phyloP scores from a whole-genome alignment of 2,888 invertebrate species.

The Protula sp. region DNA sequence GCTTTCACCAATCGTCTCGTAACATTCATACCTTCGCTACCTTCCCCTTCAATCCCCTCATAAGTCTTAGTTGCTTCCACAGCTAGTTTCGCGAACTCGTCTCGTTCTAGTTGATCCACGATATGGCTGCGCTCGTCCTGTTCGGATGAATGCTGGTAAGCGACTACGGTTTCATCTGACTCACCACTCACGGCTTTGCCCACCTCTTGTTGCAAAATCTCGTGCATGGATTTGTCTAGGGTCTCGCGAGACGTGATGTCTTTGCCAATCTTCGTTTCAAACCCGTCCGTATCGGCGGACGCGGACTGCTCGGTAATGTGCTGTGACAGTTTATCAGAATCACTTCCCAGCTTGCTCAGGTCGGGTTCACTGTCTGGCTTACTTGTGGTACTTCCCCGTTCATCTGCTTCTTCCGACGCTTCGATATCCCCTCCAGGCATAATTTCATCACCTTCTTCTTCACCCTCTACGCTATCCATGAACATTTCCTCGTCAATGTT shows the following conservation, averaged over 20 bases:
- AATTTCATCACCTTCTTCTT: not conserved
- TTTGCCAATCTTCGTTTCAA: not conserved
- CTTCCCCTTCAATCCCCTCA: not conserved
- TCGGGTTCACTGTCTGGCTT: not conserved
- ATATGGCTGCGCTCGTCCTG: not conserved
- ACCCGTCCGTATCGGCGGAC: not conserved
- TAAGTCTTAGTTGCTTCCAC: not conserved
- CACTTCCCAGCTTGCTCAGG: not conserved
- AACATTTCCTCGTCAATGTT: not conserved
- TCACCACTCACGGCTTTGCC: no score
- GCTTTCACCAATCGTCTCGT: constrained; percentile 26
- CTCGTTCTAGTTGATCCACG: not conserved
- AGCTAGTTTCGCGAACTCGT: not conserved
- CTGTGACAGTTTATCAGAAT: not conserved
- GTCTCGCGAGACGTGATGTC: not conserved
- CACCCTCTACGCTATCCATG: not conserved
- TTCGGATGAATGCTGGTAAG: not conserved
- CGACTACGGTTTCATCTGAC: not conserved
- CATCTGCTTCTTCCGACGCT: no score
- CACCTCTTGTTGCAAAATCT: no score
- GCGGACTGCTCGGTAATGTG: not conserved
- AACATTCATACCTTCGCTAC: not conserved
- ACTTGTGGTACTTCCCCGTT: no score
- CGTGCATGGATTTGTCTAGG: not conserved
- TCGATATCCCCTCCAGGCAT: not conserved